These are phyloP conservation scores for Chrosomus eos DNA, from an alignment of 2,797 vertebrate genomes.

Conservation along the genomic window DNA sequence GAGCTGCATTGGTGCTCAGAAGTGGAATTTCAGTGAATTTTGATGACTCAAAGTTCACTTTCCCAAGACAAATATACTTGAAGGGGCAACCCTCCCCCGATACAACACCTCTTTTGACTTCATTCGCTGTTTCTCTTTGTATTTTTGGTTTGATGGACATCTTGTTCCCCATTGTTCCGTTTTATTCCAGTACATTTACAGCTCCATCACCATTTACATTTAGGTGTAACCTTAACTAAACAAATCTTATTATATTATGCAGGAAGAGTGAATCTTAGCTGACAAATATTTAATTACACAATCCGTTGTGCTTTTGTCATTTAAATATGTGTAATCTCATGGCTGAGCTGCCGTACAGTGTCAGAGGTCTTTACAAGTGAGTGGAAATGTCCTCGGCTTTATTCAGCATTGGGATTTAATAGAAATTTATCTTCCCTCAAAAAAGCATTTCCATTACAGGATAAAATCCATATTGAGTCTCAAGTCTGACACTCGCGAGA, in stretches of 20 bases:
- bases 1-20: conserved; percentile 54
- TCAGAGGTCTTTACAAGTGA: conserved; percentile 43
- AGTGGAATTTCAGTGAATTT: conserved; percentile 59
- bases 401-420: conserved; percentile 50
- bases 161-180: conserved; percentile 24
- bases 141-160: conserved; percentile 14
- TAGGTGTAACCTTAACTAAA: conserved; percentile 7
- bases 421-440: conserved; percentile 53
- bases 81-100: conserved; percentile 44
- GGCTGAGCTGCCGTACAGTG: conserved; percentile 17
- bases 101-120: conserved; percentile 41
- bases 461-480: conserved; percentile 56
- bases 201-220: background rate
- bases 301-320: conserved; percentile 46
- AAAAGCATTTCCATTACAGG: conserved; percentile 56
- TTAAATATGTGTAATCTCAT: conserved; percentile 24
- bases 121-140: conserved; percentile 21
- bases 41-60: conserved; percentile 54
- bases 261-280: conserved; percentile 34
- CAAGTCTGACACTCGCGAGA: conserved; percentile 49
- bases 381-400: conserved; percentile 39
- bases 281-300: conserved; percentile 72
- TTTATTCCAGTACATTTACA: background rate
- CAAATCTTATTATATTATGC: conserved; percentile 23
- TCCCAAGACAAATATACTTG: conserved; percentile 57